Evolutionary conservation across 2,797 vertebrate species (phyloP).

Genomic region (Orestias chungarensis): DNA sequence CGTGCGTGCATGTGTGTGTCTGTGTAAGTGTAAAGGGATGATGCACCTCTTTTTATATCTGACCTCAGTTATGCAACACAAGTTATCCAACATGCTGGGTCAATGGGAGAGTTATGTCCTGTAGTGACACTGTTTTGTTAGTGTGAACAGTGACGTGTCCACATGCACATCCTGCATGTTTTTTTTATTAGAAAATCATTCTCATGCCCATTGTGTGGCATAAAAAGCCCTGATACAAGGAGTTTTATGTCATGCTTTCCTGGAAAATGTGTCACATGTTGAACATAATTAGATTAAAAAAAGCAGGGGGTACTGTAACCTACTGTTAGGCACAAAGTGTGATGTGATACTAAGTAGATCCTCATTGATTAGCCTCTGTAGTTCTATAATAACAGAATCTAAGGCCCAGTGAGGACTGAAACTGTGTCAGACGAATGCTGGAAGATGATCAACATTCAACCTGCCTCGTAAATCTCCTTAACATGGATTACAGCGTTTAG

Average conservation of each 20-base stretch:
- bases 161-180: slow-evolving; percentile 15
- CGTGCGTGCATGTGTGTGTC: slow-evolving; percentile 27
- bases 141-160: slow-evolving; percentile 6
- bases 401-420: slow-evolving; percentile 17
- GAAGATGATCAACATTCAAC: slow-evolving; percentile 18
- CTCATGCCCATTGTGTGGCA: slow-evolving; percentile 31
- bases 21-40: slow-evolving; percentile 36
- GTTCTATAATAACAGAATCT: slow-evolving; percentile 41
- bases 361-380: slow-evolving; percentile 47
- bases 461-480: slow-evolving; percentile 23
- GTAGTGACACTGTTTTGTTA: slow-evolving; percentile 28
- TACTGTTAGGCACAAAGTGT: slow-evolving; percentile 43
- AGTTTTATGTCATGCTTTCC: slow-evolving; percentile 61
- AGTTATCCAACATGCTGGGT: slow-evolving; percentile 69
- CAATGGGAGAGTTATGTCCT: slow-evolving; percentile 49
- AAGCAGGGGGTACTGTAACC: slow-evolving; percentile 2
- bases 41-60: slow-evolving; percentile 68
- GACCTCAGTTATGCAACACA: slow-evolving; percentile 71
- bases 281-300: slow-evolving; percentile 40
- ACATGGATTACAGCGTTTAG: slow-evolving; percentile 28
- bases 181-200: slow-evolving; percentile 19
- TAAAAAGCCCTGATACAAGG: slow-evolving; percentile 32
- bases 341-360: slow-evolving; percentile 56
- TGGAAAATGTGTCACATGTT: slow-evolving; percentile 47
- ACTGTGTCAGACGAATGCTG: slow-evolving; percentile 7